Conservation (phyloP, 2,888 invertebrate genomes). For the Nyleta sp. region DNA sequence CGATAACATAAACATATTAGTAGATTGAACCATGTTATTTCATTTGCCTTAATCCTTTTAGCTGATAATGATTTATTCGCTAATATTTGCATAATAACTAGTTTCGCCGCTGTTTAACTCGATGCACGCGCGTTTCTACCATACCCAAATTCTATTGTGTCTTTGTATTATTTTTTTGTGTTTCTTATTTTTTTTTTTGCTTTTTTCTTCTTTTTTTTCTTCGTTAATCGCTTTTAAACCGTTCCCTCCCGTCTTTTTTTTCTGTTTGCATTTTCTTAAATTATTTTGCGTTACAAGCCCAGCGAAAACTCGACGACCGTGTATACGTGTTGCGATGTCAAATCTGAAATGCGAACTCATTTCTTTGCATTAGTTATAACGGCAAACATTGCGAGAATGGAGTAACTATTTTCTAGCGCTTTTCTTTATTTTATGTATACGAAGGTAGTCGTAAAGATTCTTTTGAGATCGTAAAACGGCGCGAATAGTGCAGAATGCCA, state of each 20-base stretch:
- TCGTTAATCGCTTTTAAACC: conserved; percentile 6
- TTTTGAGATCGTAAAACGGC: conserved; percentile 48
- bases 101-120: conserved; percentile 61
- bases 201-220: neutral
- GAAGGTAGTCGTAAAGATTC: conserved; percentile 41
- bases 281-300: conserved; percentile 67
- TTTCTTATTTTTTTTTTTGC: neutral
- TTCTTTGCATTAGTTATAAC: conserved; percentile 56
- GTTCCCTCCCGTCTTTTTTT: neutral
- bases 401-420: conserved; percentile 67
- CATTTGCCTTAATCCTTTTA: conserved; percentile 66
- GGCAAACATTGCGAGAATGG: conserved; percentile 62
- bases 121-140: conserved; percentile 61
- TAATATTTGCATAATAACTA: conserved; percentile 62
- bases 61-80: conserved; percentile 74
- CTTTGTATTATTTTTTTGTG: conserved; percentile 16
- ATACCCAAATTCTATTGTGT: conserved; percentile 53
- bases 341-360: conserved; percentile 75
- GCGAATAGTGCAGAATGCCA: conserved; percentile 26
- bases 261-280: neutral
- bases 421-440: conserved; percentile 55
- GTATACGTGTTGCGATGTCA: conserved; percentile 73
- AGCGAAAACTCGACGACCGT: conserved; percentile 75
- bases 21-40: conserved; percentile 70
- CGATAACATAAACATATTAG: conserved; percentile 65